Evolutionary conservation across 2,797 vertebrate genomes (phyloP).

Genomic region (Stomatorhinus walkeri): DNA sequence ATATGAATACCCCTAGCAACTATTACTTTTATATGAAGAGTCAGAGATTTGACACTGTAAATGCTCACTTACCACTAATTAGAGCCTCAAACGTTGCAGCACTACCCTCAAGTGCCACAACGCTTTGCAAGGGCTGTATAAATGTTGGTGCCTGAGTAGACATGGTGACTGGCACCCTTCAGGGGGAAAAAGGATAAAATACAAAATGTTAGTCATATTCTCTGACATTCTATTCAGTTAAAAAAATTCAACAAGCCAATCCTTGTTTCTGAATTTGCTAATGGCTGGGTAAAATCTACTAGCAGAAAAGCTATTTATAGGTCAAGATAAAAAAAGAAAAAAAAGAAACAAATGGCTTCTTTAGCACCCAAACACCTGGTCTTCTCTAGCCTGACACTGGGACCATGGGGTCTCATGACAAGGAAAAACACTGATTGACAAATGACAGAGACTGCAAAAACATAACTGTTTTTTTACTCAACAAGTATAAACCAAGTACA

Average conservation of each 20-base stretch:
- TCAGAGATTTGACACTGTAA: background rate
- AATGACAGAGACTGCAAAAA: background rate
- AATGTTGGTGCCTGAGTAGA: conserved; percentile 90
- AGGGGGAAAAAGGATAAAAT: conserved; percentile 36
- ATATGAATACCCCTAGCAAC: background rate
- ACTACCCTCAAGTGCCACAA: conserved; percentile 99
- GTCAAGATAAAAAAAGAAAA: conserved; percentile 4
- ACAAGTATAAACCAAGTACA: background rate
- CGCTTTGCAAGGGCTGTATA: conserved; percentile 91
- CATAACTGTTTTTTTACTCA: background rate
- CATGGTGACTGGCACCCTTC: conserved; percentile 87
- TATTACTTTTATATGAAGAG: background rate
- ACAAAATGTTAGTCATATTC: background rate
- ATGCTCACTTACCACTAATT: conserved; percentile 84
- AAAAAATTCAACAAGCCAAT: background rate
- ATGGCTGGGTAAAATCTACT: background rate
- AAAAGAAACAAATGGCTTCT: background rate
- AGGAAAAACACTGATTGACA: background rate
- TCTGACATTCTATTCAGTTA: background rate
- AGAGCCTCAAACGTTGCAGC: conserved; percentile 94
- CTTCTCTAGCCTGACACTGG: conserved; percentile 30
- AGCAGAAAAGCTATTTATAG: conserved; percentile 32
- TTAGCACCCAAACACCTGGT: conserved; percentile 30
- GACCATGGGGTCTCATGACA: conserved; percentile 30
- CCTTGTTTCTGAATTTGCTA: background rate